Evolutionary conservation across 2,888 invertebrate genomes (phyloP).

Genomic region (Cordilura impudica): DNA sequence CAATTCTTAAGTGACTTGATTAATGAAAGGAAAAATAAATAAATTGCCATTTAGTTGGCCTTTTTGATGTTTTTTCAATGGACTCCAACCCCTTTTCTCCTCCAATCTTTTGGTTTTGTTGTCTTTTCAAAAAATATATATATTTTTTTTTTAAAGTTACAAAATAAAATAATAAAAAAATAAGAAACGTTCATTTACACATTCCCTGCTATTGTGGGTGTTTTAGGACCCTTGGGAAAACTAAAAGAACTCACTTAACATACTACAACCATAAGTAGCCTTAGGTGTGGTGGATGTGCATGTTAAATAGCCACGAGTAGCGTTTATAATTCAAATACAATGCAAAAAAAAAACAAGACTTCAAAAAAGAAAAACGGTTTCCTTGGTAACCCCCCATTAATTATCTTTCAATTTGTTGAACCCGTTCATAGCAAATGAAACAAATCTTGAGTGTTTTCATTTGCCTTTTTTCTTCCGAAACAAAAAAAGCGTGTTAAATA

Average conservation of each 20-base stretch:
- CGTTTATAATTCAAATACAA: conserved; percentile 30
- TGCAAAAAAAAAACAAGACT: background rate
- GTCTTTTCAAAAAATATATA: conserved; percentile 23
- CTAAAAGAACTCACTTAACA: conserved; percentile 1
- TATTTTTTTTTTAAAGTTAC: conserved; percentile 17
- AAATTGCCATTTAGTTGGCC: conserved; percentile 56
- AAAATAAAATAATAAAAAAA: conserved; percentile 2
- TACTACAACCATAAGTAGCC: conserved; percentile 4
- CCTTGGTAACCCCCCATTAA: conserved; percentile 45
- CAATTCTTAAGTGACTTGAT: conserved; percentile 52
- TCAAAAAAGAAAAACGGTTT: conserved; percentile 3
- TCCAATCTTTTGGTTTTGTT: conserved; percentile 22
- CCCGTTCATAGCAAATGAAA: background rate
- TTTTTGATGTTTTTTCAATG: conserved; percentile 54
- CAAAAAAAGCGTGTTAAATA: background rate
- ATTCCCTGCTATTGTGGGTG: background rate
- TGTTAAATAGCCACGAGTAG: conserved; percentile 37
- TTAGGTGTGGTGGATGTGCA: background rate
- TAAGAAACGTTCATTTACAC: background rate
- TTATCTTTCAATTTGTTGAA: conserved; percentile 58
- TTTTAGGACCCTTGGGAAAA: background rate
- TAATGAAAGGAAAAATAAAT: conserved; percentile 59
- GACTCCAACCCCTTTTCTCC: conserved; percentile 14
- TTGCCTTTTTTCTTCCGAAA: conserved; percentile 1
- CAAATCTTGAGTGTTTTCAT: background rate